phyloP scores from a whole-genome alignment of 2,113 vertebrate species.

The Chionomys nivalis region DNA sequence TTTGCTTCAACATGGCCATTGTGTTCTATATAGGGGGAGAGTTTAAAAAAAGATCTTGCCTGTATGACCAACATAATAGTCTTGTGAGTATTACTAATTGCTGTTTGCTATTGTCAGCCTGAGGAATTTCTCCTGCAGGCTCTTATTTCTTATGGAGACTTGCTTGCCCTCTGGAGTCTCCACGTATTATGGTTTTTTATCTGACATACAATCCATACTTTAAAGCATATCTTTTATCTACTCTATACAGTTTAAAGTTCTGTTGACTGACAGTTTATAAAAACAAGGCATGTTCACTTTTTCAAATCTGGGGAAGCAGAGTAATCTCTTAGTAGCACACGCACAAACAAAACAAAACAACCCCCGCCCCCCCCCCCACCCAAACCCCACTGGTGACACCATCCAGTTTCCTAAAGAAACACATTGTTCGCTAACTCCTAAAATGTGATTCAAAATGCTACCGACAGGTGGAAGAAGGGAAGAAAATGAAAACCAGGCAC shows the following conservation, averaged over 20 bases:
- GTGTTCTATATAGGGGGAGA: not conserved
- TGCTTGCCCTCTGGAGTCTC: conserved; percentile 69
- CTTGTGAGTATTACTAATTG: conserved; percentile 73
- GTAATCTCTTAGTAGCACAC: conserved; percentile 84
- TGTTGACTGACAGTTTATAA: conserved; percentile 83
- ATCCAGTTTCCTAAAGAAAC: conserved; percentile 84
- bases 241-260: conserved; percentile 84
- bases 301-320: conserved; percentile 77
- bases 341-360: conserved; percentile 67
- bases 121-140: conserved; percentile 67
- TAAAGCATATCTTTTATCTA: conserved; percentile 84
- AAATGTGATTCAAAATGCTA: conserved; percentile 85
- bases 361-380: not conserved
- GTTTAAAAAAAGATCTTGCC: conserved; percentile 25
- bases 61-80: conserved; percentile 54
- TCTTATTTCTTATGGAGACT: conserved; percentile 69
- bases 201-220: conserved; percentile 81
- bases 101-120: conserved; percentile 57
- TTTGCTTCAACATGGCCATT: conserved; percentile 57
- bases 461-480: conserved; percentile 86
- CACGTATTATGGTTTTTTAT: conserved; percentile 72
- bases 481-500: conserved; percentile 85
- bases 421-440: conserved; percentile 81
- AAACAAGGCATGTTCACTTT: conserved; percentile 76
- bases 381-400: conserved; percentile 68